Conservation (phyloP, 2,888 invertebrate species). For the Drosophila mayaguana region DNA sequence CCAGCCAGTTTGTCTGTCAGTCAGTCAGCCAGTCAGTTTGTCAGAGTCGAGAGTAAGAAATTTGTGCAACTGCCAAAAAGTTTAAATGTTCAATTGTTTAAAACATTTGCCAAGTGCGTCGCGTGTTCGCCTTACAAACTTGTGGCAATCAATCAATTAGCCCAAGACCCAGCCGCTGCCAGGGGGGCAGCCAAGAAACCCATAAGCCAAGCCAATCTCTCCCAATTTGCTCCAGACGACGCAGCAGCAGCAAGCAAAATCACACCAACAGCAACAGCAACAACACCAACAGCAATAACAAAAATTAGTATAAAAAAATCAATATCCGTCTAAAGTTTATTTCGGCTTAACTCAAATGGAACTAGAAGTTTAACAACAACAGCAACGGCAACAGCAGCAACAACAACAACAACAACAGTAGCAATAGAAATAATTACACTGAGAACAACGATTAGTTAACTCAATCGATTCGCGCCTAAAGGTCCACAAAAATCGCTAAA, state of each 20-base stretch:
- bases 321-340: constrained; percentile 86
- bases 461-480: constrained; percentile 25
- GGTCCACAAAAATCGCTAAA: constrained; percentile 23
- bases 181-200: constrained; percentile 13
- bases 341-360: constrained; percentile 74
- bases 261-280: not conserved
- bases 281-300: constrained; percentile 12
- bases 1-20: constrained; percentile 24
- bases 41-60: constrained; percentile 25
- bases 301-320: constrained; percentile 78
- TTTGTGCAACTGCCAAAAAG: constrained; percentile 52
- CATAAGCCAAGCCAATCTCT: constrained; percentile 3
- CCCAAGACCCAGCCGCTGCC: constrained; percentile 33
- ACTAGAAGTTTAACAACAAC: constrained; percentile 49
- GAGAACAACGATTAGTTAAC: constrained; percentile 17
- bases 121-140: constrained; percentile 40
- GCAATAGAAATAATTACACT: constrained; percentile 12
- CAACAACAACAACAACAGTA: constrained; percentile 13
- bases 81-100: constrained; percentile 58
- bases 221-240: constrained; percentile 23
- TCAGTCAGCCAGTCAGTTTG: constrained; percentile 13
- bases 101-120: constrained; percentile 52
- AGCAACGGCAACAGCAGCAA: constrained; percentile 18
- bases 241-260: not conserved
- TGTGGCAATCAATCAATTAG: constrained; percentile 69